Conservation (phyloP, 2,113 vertebrate genomes). For the Cynocephalus volans region DNA sequence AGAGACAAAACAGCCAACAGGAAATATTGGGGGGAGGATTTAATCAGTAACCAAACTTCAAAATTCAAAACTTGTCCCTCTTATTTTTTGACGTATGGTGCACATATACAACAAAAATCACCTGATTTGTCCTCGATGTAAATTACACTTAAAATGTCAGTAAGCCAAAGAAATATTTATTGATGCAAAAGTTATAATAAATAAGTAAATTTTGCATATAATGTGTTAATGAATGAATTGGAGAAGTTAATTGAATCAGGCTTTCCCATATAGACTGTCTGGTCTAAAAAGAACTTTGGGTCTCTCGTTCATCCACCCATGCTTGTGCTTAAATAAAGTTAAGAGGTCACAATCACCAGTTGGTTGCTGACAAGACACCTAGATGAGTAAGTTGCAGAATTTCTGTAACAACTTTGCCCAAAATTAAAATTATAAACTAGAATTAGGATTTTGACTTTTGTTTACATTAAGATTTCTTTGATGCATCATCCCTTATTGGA, state of each 20-base stretch:
- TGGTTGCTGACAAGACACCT: neutral
- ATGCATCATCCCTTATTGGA: neutral
- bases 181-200: neutral
- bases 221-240: neutral
- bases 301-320: neutral
- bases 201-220: neutral
- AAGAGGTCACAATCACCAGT: neutral
- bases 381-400: neutral
- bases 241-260: neutral
- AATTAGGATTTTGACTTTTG: neutral
- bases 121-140: neutral
- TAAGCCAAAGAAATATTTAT: neutral
- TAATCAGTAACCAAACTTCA: neutral
- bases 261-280: neutral
- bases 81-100: neutral
- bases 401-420: neutral
- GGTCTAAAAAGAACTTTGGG: neutral
- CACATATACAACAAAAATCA: neutral
- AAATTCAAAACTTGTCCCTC: neutral
- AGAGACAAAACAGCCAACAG: neutral
- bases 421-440: constrained; percentile 28
- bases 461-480: neutral
- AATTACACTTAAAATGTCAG: constrained; percentile 15
- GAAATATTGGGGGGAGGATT: neutral
- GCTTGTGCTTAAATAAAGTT: neutral